Evolutionary conservation across 2,797 vertebrate species (phyloP), one percentile per base, ranked within the genome.

Genomic region (Molossus molossus): DNA sequence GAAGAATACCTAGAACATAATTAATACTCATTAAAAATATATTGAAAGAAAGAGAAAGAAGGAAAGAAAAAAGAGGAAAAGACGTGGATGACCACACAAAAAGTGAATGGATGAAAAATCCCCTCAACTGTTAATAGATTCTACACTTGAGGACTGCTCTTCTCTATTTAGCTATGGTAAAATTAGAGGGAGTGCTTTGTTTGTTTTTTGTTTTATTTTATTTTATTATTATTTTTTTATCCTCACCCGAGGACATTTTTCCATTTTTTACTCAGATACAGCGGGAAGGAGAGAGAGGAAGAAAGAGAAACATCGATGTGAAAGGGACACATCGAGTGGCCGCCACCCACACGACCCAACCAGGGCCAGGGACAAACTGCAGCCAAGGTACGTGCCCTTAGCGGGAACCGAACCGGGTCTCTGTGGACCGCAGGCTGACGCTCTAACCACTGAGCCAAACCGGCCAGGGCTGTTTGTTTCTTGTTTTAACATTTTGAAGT

Each of bases 21-120:
- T 64, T 50, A 33, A 62, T 14, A 13, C 27, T 91, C 77, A 65
- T 3, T 55, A 55, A 87, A 90, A 3, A 83, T 80, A 70, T 17
- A 11, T 53, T 70, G 75, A 70, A 64, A 40, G 10, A 79, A 89
- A 33, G 77, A 6, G 9, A 45, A 72, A 37, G 4, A 50, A 76
- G 79, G 23, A 27, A 33, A 40, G 37, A 45, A 77, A 9, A 21
- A 64, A 85, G 8, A 88, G 23, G 29, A 64, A 94, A 33, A 85
- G 15, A n/a, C 50, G 6, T 40, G 40, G 89, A 67, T 53, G 11
- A 37, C 2, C 17, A 50, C 11, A 70, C 3, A 69, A 77, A 96
- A 93, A 93, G 20, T 13, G 29, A 97, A 60, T 9, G 8, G 64
- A 82, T 60, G 45, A 90, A 90, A 83, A 80, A 14, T 21, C 14